A percentile compares a stretch with the other conserved stretches of the same genome.
phyloP scores from a whole-genome alignment of 1,140 invertebrate species.

The Melitaea cinxia region DNA sequence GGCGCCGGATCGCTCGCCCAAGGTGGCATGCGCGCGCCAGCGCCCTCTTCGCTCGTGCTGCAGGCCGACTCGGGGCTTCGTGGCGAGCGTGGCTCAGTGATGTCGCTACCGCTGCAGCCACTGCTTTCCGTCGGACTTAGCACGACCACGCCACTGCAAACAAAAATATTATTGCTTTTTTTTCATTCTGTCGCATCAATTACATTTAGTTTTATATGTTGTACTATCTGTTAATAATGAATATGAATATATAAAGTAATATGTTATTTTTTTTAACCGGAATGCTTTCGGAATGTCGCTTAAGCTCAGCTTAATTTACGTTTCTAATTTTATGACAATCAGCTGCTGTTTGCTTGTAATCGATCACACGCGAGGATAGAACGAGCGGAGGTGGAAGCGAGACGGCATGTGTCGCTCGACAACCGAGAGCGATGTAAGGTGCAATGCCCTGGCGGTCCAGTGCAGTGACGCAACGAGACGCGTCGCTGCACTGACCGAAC shows the following conservation, averaged over 20 bases:
- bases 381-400: constrained; percentile 43
- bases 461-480: constrained; percentile 74
- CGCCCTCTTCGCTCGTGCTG: constrained; percentile 80
- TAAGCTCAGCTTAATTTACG: constrained; percentile 7
- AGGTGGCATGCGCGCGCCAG: constrained; percentile 78
- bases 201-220: background rate
- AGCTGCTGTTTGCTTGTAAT: constrained; percentile 71
- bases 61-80: constrained; percentile 84
- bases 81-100: constrained; percentile 90
- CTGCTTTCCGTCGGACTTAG: constrained; percentile 77
- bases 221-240: background rate
- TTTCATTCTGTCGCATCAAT: background rate
- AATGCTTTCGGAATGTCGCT: background rate
- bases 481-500: constrained; percentile 74
- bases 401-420: constrained; percentile 41
- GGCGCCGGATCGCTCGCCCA: constrained; percentile 78
- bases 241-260: background rate
- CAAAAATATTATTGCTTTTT: constrained; percentile 6
- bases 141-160: constrained; percentile 80
- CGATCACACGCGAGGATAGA: constrained; percentile 58
- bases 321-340: constrained; percentile 60
- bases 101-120: constrained; percentile 77
- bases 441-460: constrained; percentile 71
- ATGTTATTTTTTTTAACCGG: background rate
- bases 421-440: constrained; percentile 55